phyloP scores from a whole-genome alignment of 2,113 vertebrate species.

The Psammodynastes pulverulentus region DNA sequence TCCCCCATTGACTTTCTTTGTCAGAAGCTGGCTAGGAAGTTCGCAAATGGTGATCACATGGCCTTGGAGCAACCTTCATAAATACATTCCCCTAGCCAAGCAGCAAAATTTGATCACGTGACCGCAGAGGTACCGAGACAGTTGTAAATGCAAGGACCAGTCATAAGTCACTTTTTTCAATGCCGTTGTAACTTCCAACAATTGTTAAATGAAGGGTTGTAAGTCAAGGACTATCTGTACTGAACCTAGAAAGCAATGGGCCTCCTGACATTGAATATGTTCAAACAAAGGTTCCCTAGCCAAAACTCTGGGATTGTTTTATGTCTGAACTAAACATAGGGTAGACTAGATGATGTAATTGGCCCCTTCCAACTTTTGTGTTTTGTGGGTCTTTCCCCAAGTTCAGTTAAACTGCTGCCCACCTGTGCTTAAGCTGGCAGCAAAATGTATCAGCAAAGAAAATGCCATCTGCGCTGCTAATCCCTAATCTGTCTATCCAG shows the following conservation, averaged over 20 bases:
- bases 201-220: not conserved
- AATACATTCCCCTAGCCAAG: too few species aligned
- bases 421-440: not conserved
- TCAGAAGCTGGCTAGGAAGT: too few species aligned
- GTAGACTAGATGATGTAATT: not conserved
- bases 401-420: not conserved
- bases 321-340: not conserved
- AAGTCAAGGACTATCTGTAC: not conserved
- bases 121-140: not conserved
- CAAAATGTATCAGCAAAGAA: not conserved
- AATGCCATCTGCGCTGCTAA: not conserved
- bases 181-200: not conserved
- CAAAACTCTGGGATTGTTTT: not conserved
- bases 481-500: not conserved
- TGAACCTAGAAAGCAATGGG: not conserved
- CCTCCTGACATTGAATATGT: not conserved
- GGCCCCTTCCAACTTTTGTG: not conserved
- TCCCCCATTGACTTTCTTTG: too few species aligned
- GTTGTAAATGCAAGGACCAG: not conserved
- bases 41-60: too few species aligned
- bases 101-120: not conserved
- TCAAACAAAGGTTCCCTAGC: not conserved
- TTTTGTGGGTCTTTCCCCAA: not conserved
- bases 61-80: too few species aligned
- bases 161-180: not conserved